Evolutionary conservation across 2,888 invertebrate species (phyloP).

Genomic region (Synanthedon vespiformis): DNA sequence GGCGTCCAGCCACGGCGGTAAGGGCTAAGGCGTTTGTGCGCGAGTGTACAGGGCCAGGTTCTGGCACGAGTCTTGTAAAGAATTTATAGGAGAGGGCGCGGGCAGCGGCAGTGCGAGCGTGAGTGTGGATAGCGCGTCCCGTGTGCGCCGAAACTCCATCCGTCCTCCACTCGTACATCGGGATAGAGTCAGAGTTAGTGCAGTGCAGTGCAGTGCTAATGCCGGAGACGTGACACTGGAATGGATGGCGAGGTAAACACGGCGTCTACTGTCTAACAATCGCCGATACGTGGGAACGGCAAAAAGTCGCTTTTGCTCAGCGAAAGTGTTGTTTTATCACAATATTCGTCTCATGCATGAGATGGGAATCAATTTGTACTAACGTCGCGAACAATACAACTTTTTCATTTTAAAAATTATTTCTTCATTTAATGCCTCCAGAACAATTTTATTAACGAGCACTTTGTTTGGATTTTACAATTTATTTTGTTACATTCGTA

Average conservation of each 20-base stretch:
- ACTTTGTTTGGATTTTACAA: too few species aligned
- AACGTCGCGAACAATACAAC: too few species aligned
- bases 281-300: slow-evolving; percentile 8
- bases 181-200: slow-evolving; percentile 34
- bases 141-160: slow-evolving; percentile 11
- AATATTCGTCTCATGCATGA: not conserved
- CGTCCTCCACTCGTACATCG: slow-evolving; percentile 10
- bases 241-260: slow-evolving; percentile 50
- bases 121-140: slow-evolving; percentile 8
- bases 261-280: slow-evolving; percentile 11
- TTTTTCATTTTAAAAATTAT: too few species aligned
- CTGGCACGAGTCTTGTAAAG: slow-evolving; percentile 62
- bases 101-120: slow-evolving; percentile 34
- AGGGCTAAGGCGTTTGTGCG: slow-evolving; percentile 32
- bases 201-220: slow-evolving; percentile 34
- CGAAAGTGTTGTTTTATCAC: slow-evolving; percentile 1
- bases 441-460: too few species aligned
- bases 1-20: slow-evolving; percentile 5
- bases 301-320: not conserved
- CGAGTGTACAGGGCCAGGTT: slow-evolving; percentile 57
- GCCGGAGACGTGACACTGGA: slow-evolving; percentile 25
- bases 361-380: too few species aligned
- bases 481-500: too few species aligned
- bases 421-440: too few species aligned
- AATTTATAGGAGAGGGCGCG: slow-evolving; percentile 60